Conservation (phyloP, 2,113 vertebrate species). For the Collichthys lucidus region DNA sequence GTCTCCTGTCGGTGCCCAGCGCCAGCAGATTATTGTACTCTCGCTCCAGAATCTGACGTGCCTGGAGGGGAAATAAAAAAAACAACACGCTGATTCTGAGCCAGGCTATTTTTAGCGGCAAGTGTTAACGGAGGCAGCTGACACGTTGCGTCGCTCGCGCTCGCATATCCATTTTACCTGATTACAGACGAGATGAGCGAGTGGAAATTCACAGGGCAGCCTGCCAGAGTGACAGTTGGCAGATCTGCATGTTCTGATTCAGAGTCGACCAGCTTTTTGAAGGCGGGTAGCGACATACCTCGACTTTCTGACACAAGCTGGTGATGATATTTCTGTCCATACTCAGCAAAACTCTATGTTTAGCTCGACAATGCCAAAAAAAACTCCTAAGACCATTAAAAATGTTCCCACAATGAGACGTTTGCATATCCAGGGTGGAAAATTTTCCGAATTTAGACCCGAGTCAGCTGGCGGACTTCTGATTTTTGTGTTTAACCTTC, state of each 20-base stretch:
- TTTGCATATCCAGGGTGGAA: neutral
- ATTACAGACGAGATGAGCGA: slow-evolving; percentile 40
- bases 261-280: slow-evolving; percentile 47
- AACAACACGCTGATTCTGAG: neutral
- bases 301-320: slow-evolving; percentile 44
- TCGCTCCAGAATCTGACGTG: slow-evolving; percentile 98
- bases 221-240: slow-evolving; percentile 73
- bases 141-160: slow-evolving; percentile 26
- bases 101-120: slow-evolving; percentile 64
- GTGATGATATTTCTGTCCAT: slow-evolving; percentile 18
- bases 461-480: neutral
- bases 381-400: no score
- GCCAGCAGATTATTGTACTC: slow-evolving; percentile 99
- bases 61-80: slow-evolving; percentile 82
- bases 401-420: neutral
- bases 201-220: slow-evolving; percentile 47
- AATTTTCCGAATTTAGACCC: neutral
- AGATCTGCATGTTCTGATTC: slow-evolving; percentile 64
- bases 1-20: slow-evolving; percentile 94
- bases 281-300: slow-evolving; percentile 26
- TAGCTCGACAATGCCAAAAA: neutral
- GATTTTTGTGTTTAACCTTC: neutral
- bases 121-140: slow-evolving; percentile 33
- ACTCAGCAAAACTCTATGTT: slow-evolving; percentile 26
- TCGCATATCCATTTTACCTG: slow-evolving; percentile 37